A percentile compares a stretch with the other conserved stretches of the same genome.
These are phyloP conservation scores for Pterocles orientalis DNA, from an alignment of 2,113 vertebrate genomes.

Conservation along the genomic window DNA sequence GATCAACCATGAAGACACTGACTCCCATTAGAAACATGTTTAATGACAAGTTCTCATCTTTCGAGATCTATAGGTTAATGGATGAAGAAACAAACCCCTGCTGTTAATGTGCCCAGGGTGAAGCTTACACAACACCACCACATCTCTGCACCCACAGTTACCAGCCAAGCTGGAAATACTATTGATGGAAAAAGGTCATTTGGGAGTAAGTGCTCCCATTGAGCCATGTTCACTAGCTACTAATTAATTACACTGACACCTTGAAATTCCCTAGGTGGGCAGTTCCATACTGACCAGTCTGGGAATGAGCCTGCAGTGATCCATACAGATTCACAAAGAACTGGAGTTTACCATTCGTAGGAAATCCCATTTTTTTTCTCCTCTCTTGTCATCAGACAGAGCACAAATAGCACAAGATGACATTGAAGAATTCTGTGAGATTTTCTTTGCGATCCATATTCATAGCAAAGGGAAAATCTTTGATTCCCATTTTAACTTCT, in stretches of 20 bases:
- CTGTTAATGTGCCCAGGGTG: neutral
- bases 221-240: neutral
- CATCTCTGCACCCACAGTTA: neutral
- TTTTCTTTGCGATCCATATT: neutral
- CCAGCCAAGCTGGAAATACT: neutral
- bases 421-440: neutral
- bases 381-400: neutral
- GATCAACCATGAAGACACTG: neutral
- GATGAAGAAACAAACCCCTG: neutral
- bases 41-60: neutral
- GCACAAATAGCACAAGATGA: neutral
- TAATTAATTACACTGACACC: neutral
- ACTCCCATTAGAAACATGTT: neutral
- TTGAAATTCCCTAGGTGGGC: neutral
- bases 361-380: neutral
- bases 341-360: neutral
- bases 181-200: neutral
- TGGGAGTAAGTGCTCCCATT: neutral
- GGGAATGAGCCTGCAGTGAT: neutral
- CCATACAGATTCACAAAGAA: neutral
- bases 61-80: neutral
- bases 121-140: neutral
- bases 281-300: neutral
- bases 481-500: neutral
- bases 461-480: neutral